Percentiles rank a stretch among this genome's conserved stretches.
These are phyloP conservation scores for Drosophila gunungcola DNA, from an alignment of 1,140 invertebrate genomes.

Conservation along the genomic window DNA sequence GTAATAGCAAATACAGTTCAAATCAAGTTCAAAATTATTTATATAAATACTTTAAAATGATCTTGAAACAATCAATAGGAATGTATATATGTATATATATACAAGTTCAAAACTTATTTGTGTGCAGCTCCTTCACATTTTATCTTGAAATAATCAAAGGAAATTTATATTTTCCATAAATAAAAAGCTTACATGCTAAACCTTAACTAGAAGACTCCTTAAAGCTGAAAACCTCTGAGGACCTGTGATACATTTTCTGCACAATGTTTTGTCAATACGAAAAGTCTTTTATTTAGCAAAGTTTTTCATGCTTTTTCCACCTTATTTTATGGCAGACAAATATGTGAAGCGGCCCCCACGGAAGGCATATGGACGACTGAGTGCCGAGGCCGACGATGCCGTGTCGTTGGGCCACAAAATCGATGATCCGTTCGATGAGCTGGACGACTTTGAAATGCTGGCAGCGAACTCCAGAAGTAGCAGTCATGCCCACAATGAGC, in stretches of 20 bases:
- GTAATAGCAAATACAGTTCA: too few relatives aligned
- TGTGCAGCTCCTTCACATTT: too few relatives aligned
- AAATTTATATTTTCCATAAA: not conserved
- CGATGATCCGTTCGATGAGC: slow-evolving; percentile 84
- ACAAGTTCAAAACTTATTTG: too few relatives aligned
- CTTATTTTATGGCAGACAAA: slow-evolving; percentile 69
- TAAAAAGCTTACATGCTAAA: not conserved
- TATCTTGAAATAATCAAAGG: too few relatives aligned
- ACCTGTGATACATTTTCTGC: not conserved
- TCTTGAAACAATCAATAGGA: too few relatives aligned
- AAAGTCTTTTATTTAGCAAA: slow-evolving; percentile 30
- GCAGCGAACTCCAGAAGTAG: slow-evolving; percentile 55
- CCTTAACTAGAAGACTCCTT: not conserved
- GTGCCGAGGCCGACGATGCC: slow-evolving; percentile 79
- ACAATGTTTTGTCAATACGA: slow-evolving; percentile 42
- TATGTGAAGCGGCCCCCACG: slow-evolving; percentile 82
- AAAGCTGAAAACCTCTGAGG: slow-evolving; percentile 6
- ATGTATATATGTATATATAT: too few relatives aligned
- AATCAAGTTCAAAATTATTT: too few relatives aligned
- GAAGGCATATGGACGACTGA: slow-evolving; percentile 83
- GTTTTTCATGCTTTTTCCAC: slow-evolving; percentile 57
- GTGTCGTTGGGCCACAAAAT: slow-evolving; percentile 78
- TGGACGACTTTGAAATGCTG: slow-evolving; percentile 84
- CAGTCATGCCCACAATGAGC: slow-evolving; percentile 39
- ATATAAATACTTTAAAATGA: too few relatives aligned